Evolutionary conservation across 2,113 vertebrate species (phyloP).

Genomic region (Origma solitaria): DNA sequence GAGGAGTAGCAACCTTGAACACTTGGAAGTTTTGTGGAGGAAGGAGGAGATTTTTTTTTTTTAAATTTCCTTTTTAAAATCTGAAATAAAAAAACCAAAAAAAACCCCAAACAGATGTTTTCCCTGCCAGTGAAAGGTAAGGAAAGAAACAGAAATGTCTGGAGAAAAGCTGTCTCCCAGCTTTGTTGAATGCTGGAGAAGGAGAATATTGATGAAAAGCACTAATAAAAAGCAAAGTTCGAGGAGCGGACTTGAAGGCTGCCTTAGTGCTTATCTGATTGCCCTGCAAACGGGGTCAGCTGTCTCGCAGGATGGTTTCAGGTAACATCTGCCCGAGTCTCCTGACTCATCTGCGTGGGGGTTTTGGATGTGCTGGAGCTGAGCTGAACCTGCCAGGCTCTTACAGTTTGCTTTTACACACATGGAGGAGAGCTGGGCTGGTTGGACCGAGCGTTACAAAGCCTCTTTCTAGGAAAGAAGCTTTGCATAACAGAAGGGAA

Average conservation of each 20-base stretch:
- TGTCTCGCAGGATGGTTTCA: not conserved
- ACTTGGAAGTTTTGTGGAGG: not conserved
- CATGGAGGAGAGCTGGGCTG: not conserved
- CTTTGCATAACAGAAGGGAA: conserved; percentile 32
- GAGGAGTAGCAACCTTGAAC: not conserved
- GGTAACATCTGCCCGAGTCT: not conserved
- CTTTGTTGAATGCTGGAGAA: not conserved
- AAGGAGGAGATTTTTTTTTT: not conserved
- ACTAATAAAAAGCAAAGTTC: not conserved
- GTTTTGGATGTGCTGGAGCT: not conserved
- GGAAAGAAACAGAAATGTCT: not conserved
- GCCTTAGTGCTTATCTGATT: not conserved
- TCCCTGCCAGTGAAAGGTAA: not conserved
- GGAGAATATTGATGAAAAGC: not conserved
- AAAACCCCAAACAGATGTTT: not conserved
- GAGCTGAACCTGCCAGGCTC: not conserved
- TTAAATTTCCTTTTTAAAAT: not conserved
- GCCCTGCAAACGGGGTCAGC: not conserved
- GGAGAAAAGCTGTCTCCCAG: not conserved
- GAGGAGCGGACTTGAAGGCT: not conserved
- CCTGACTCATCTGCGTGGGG: not conserved
- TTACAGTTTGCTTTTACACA: not conserved
- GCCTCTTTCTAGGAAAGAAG: conserved; percentile 62
- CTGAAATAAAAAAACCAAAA: not conserved
- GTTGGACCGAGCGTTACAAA: not conserved